Base-by-base conservation (phyloP, 2,113 vertebrate genomes). In the Oxyruncus cristatus region DNA sequence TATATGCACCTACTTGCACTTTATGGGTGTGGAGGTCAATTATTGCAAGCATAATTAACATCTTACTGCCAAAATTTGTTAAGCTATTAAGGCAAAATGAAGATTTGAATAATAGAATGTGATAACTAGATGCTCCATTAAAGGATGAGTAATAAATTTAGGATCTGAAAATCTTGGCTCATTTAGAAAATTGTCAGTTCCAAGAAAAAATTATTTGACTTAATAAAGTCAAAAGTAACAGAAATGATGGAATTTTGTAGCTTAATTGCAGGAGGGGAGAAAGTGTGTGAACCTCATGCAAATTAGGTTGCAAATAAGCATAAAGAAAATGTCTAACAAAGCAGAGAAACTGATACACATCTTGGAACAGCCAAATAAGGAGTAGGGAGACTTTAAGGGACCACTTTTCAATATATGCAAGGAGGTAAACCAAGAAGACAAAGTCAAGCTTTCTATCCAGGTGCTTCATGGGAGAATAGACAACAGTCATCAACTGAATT, bases 31-130 rank as follows among this genome's bases (percentile, higher is more conserved):
- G 3, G 61, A 96, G 94, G 91, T 94, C 96, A 95, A 92, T 91
- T 92, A 83, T 49, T 90, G 71, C 90, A 89, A 78, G 59, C 22
- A 46, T 93, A 96, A 94, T 97, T 96, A 97, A 83, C 30, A 85
- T 55, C 33, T 88, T 67, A 50, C 59, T 72, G 92, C 46, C 93
- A 95, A 77, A 77, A 96, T 52, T 23, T 88, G 49, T 95, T 83
- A 89, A 81, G 84, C 35, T 52, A 78, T 74, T 85, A 66, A 89
- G 66, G 77, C 19, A 86, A 89, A 95, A 89, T 58, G 65, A 90
- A 84, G 46, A 78, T 59, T 49, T 61, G 61, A 90, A 91, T 89
- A 93, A 65, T 35, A 76, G 33, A 78, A 39, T 14, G 30, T 55
- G 47, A 71, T 78, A 91, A 95, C 61, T 41, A 92, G 84, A 56